Percentiles rank a stretch among this genome's conserved stretches.
These are phyloP conservation scores for Tipula unca DNA, from an alignment of 2,888 invertebrate genomes.

Conservation along the genomic window DNA sequence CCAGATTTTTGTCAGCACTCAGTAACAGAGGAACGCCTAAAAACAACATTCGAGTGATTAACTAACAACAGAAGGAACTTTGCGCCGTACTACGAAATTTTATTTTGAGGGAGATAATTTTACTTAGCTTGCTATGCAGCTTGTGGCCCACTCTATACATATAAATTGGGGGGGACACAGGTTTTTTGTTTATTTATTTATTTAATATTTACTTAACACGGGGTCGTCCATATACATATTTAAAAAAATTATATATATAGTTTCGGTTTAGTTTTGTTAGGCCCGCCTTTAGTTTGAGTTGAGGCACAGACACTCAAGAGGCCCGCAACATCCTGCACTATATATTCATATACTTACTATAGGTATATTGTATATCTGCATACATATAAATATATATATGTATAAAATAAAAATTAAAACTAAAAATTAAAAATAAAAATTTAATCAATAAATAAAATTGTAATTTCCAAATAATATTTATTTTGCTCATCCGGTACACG, in stretches of 20 bases:
- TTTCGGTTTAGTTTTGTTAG: neutral
- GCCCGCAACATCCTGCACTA: neutral
- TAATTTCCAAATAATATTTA: neutral
- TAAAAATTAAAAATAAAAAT: neutral
- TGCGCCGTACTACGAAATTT: too few species aligned
- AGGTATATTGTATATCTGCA: neutral
- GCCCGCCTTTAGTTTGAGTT: neutral
- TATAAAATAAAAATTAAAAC: too few species aligned
- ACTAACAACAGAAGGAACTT: too few species aligned
- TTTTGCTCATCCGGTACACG: neutral
- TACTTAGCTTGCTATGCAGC: too few species aligned
- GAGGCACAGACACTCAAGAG: neutral
- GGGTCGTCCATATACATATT: neutral
- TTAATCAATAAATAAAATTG: neutral
- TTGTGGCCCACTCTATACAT: neutral
- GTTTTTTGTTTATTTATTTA: neutral
- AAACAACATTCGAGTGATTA: too few species aligned
- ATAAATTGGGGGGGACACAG: neutral
- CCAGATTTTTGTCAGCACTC: too few species aligned
- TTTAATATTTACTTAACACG: neutral
- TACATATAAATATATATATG: neutral
- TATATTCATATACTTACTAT: neutral
- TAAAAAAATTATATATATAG: neutral
- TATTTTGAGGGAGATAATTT: too few species aligned
- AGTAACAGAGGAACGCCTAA: too few species aligned